Conservation (phyloP, 2,113 vertebrate genomes). For the Sylvietta virens region DNA sequence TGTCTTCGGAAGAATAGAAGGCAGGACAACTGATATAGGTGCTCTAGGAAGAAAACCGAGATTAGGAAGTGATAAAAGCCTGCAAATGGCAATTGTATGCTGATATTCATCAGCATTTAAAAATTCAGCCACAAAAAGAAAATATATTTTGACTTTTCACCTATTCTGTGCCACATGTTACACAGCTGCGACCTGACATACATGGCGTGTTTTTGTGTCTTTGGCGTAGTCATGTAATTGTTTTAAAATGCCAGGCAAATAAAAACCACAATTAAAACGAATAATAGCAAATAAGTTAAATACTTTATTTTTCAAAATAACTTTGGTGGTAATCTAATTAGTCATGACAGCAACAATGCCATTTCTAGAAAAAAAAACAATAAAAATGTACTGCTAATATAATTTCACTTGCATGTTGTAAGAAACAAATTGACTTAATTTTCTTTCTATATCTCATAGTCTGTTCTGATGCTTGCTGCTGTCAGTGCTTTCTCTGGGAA, state of each 20-base stretch:
- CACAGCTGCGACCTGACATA: neutral
- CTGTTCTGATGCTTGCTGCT: neutral
- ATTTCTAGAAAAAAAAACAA: neutral
- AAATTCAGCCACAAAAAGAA: neutral
- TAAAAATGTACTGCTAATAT: neutral
- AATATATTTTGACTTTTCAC: neutral
- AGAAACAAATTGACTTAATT: neutral
- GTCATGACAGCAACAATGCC: neutral
- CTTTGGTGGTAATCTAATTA: neutral
- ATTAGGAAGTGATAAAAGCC: neutral
- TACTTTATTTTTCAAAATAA: neutral
- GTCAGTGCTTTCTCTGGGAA: neutral
- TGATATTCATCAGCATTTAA: neutral
- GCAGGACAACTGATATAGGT: neutral
- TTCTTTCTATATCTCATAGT: neutral
- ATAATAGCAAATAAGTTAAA: slow-evolving; percentile 2
- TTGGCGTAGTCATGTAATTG: neutral
- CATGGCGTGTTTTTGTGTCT: neutral
- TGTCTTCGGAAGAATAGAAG: neutral
- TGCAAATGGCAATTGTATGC: neutral
- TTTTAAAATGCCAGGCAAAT: neutral
- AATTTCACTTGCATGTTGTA: neutral
- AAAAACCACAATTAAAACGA: neutral
- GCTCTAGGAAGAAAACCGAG: neutral
- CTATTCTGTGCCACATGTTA: neutral